These are phyloP conservation scores for Atta texana DNA, from an alignment of 1,140 invertebrate genomes.

Conservation along the genomic window DNA sequence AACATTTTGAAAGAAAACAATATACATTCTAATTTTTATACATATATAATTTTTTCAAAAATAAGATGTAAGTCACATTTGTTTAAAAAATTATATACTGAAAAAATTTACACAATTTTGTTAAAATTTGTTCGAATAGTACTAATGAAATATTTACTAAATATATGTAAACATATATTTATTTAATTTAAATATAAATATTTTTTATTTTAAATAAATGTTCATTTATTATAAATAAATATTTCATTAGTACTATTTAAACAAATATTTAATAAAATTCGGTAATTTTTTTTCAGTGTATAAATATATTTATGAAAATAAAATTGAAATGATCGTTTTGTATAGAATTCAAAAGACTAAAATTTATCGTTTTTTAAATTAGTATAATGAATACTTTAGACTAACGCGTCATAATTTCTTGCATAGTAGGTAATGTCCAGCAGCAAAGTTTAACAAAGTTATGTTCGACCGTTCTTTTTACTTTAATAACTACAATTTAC, in stretches of 20 bases:
- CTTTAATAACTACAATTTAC: constrained; percentile 46
- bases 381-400: not conserved
- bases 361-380: not conserved
- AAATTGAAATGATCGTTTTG: not conserved
- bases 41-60: not conserved
- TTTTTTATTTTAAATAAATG: too few species aligned
- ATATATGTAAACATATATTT: too few species aligned
- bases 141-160: too few species aligned
- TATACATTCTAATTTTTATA: not conserved
- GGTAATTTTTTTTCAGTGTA: too few species aligned
- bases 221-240: too few species aligned
- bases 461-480: not conserved
- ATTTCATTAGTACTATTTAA: too few species aligned
- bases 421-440: not conserved
- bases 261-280: too few species aligned
- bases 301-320: not conserved
- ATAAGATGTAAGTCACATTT: too few species aligned
- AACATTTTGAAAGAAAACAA: not conserved
- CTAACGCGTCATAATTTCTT: not conserved
- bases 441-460: constrained; percentile 18
- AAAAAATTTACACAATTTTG: too few species aligned
- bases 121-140: too few species aligned
- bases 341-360: not conserved
- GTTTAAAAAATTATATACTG: too few species aligned
- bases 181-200: too few species aligned